Evolutionary conservation across 2,113 vertebrate species (phyloP), one percentile per base, ranked within the genome.

Genomic region (Pachypanchax playfairii): DNA sequence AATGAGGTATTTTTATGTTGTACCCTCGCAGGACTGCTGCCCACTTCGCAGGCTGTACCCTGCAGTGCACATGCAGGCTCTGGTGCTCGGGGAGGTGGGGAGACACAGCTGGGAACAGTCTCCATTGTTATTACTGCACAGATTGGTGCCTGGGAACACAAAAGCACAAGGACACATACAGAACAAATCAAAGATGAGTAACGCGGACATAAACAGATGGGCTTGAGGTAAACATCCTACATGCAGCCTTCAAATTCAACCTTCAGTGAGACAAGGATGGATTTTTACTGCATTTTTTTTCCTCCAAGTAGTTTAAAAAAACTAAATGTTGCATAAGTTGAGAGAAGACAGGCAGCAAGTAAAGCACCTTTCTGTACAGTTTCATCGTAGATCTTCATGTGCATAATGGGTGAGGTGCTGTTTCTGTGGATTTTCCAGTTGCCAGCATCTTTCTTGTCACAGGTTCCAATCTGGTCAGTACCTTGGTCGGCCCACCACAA

Each of bases 401-500:
- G 95, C 96, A 98, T 99, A 85, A 99, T 96, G 44, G 95, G 79
- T 0, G 96, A 95, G 1, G 96, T 98, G 89, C 94, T 95, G 86
- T 98, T 97, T 35, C 97, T 90, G 71, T 97, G 85, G 61, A 98
- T 90, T 3, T 84, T 89, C 39, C 94, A 91, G 54, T 89, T 94
- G 0, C 90, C 89, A 4, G 96, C 96, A 0, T 98, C 95, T 1
- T 91, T 92, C 90, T 98, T 99, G 87, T 93, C 93, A 85, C 96
- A 98, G 0, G 93, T 99, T 51, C 97, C 97, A 79, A 99, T 94
- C 88, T 96, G 96, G 88, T 99, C 97, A 0, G 95, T 94, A 57
- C 94, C 94, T 83, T 98, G 96, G 73, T 99, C 97, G 0, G 97
- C 96, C 96, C 97, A 99, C 97, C 97, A 99, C 70, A 99, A 86